Base-by-base conservation (phyloP, 2,113 vertebrate genomes). In the Dicentrarchus labrax region DNA sequence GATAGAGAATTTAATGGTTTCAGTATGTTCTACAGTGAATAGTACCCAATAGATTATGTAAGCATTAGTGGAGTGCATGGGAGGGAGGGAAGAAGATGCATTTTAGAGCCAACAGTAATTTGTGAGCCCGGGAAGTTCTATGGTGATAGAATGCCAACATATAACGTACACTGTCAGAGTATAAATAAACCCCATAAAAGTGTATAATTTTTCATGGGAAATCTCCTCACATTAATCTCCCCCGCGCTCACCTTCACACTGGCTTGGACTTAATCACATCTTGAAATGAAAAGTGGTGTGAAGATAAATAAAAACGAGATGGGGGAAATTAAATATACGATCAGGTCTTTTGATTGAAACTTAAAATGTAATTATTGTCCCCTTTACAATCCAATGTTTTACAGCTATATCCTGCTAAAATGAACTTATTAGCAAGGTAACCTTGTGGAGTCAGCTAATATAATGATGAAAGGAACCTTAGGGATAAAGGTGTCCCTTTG, bases 301-400 rank as follows among this genome's bases (percentile, higher is more conserved):
- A 65, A 71, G 80, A 90, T 90, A 74, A 88, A 85, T 85, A 83
- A 82, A 86, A 84, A 56, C 8, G n/a, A 76, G 70, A 36, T 47
- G 51, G 43, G 6, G 45, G 45, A 76, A 68, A 75, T 74, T 39
- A 82, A 84, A 73, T 77, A 68, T 72, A 64, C 21, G 45, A 83
- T 82, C 71, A 56, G 65, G 45, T 77, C 57, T 65, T 88, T 86
- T 87, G 68, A 84, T 68, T 73, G 67, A 85, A 84, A 62, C 71
- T 71, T 83, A 70, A 69, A 83, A 82, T 66, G 80, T 72, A 86
- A 87, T 86, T 75, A 87, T 81, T 68, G 21, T 64, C 61, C 48
- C 22, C 19, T 67, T 83, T 83, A 56, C 38, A 78, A 45, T 54
- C 30, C 47, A 67, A 5, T 54, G 11, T 76, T 83, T 79, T 62